Percentiles rank a stretch among this genome's conserved stretches.
phyloP scores from a whole-genome alignment of 2,888 invertebrate species.

The Mallateleia sp. region DNA sequence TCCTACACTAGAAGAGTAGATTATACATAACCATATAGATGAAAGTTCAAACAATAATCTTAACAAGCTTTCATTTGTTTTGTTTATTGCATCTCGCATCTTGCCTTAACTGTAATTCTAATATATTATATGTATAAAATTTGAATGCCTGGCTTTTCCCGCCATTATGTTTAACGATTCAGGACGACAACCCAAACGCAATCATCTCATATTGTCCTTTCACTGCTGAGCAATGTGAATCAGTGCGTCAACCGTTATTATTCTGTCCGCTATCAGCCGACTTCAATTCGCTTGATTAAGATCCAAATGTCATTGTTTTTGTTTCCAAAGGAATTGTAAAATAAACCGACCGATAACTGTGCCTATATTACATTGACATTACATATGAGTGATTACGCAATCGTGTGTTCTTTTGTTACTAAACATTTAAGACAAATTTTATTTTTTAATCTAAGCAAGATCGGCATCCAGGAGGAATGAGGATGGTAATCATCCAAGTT shows the following conservation, averaged over 20 bases:
- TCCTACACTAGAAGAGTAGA: too few relatives aligned
- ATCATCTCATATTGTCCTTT: slow-evolving; percentile 77
- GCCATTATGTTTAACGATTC: slow-evolving; percentile 69
- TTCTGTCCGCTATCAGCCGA: slow-evolving; percentile 62
- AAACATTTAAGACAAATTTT: slow-evolving; percentile 40
- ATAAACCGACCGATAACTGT: slow-evolving; percentile 28
- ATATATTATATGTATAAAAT: slow-evolving; percentile 72
- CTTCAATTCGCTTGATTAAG: slow-evolving; percentile 30
- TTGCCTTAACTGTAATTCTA: slow-evolving; percentile 44
- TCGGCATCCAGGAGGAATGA: slow-evolving; percentile 46
- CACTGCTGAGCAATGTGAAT: slow-evolving; percentile 72
- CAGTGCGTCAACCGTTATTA: slow-evolving; percentile 81
- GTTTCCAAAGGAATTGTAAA: slow-evolving; percentile 2
- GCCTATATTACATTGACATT: slow-evolving; percentile 46
- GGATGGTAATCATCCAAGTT: too few relatives aligned
- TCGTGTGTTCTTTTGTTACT: slow-evolving; percentile 41
- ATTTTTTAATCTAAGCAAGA: slow-evolving; percentile 10
- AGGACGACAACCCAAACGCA: slow-evolving; percentile 71
- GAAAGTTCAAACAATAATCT: slow-evolving; percentile 53
- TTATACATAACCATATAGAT: slow-evolving; percentile 60
- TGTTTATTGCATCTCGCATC: slow-evolving; percentile 69
- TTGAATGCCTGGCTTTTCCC: slow-evolving; percentile 65
- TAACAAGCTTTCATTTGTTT: slow-evolving; percentile 63
- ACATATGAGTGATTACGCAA: slow-evolving; percentile 21
- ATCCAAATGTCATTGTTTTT: neutral